Percentiles rank a stretch among this genome's conserved stretches.
phyloP scores from a whole-genome alignment of 1,140 invertebrate genomes.

The Pissodes strobi region DNA sequence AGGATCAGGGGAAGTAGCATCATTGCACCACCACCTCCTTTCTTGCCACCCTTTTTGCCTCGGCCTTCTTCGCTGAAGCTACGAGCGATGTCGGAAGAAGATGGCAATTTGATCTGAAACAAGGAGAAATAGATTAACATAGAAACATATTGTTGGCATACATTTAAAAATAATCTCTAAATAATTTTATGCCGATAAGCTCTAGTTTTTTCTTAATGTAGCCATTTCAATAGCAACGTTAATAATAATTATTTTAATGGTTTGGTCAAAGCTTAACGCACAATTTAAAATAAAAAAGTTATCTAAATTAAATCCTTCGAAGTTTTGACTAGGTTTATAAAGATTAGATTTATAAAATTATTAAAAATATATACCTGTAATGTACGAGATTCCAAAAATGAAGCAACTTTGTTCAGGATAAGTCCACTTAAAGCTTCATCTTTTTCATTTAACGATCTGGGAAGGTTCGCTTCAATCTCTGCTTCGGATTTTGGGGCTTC shows the following conservation, averaged over 20 bases:
- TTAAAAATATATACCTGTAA: conserved; percentile 68
- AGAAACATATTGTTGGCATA: background rate
- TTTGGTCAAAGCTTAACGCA: no score
- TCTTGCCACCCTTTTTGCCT: conserved; percentile 64
- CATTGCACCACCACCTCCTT: conserved; percentile 69
- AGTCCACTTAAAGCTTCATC: conserved; percentile 73
- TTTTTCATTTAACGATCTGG: conserved; percentile 69
- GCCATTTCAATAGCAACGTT: no score
- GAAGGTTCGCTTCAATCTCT: conserved; percentile 70
- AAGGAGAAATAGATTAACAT: conserved; percentile 14
- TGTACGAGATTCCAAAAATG: conserved; percentile 75
- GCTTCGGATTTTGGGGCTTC: conserved; percentile 58
- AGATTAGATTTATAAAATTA: background rate
- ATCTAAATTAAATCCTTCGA: no score
- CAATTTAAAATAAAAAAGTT: no score
- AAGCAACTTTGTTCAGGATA: conserved; percentile 72
- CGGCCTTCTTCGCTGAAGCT: conserved; percentile 63
- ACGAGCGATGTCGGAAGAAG: conserved; percentile 65
- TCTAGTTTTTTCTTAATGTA: no score
- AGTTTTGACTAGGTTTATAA: background rate
- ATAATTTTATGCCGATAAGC: no score
- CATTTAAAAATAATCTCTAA: background rate
- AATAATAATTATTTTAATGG: no score
- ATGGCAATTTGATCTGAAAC: conserved; percentile 66
- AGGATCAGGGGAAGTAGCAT: conserved; percentile 76